These are phyloP conservation scores for Platypus cylindrus DNA, from an alignment of 2,888 invertebrate species.

Conservation along the genomic window DNA sequence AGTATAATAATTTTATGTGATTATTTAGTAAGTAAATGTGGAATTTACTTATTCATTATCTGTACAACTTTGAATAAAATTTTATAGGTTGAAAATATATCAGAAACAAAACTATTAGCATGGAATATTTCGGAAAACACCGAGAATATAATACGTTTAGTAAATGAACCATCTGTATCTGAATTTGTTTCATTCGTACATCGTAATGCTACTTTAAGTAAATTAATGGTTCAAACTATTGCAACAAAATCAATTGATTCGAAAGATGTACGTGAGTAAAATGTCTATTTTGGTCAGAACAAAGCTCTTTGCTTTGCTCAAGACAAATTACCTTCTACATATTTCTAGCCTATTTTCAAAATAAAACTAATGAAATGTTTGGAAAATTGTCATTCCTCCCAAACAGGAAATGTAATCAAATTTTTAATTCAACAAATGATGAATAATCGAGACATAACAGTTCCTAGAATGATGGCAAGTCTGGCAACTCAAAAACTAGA, in stretches of 20 bases:
- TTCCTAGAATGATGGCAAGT: conserved; percentile 55
- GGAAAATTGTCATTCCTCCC: conserved; percentile 52
- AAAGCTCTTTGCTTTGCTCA: too few relatives aligned
- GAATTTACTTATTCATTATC: conserved; percentile 1
- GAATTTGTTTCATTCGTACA: conserved; percentile 49
- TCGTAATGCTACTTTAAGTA: conserved; percentile 52
- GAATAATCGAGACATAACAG: conserved; percentile 52
- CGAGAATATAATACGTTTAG: conserved; percentile 50
- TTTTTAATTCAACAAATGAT: conserved; percentile 51
- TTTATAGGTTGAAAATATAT: conserved; percentile 51
- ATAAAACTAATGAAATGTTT: conserved; percentile 56
- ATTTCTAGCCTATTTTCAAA: conserved; percentile 50
- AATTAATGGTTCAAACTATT: conserved; percentile 57
- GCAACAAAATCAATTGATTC: conserved; percentile 40
- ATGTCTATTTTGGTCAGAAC: too few relatives aligned
- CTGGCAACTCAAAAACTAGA: conserved; percentile 59
- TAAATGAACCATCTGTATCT: conserved; percentile 51
- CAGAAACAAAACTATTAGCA: conserved; percentile 57
- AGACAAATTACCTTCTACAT: too few relatives aligned
- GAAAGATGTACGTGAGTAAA: too few relatives aligned
- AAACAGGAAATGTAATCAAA: conserved; percentile 58
- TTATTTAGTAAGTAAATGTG: conserved; percentile 48
- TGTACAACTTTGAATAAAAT: conserved; percentile 2
- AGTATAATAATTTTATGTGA: conserved; percentile 65
- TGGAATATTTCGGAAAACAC: conserved; percentile 68